phyloP scores from a whole-genome alignment of 2,888 invertebrate species.

The Rhabditophanes sp. region DNA sequence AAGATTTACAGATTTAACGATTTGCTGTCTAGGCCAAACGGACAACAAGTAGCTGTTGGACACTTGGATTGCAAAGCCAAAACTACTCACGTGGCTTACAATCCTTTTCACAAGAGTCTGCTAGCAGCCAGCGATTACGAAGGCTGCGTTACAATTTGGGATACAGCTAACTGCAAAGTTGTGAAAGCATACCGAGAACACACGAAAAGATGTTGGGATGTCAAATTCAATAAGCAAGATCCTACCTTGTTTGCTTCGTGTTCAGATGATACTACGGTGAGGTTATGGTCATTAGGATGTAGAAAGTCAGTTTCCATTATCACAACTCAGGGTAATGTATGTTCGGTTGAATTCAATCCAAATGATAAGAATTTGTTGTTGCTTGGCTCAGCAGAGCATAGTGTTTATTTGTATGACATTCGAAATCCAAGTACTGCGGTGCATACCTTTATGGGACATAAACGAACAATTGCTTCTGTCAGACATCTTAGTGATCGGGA shows the following conservation, averaged over 20 bases:
- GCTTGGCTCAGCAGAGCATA: conserved; percentile 89
- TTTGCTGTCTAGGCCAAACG: too few relatives aligned
- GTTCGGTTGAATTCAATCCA: conserved; percentile 79
- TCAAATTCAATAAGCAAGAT: conserved; percentile 79
- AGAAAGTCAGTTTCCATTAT: conserved; percentile 71
- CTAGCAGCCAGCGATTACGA: conserved; percentile 83
- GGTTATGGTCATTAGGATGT: conserved; percentile 73
- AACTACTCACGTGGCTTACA: too few relatives aligned
- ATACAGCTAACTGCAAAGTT: conserved; percentile 54
- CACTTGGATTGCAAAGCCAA: too few relatives aligned
- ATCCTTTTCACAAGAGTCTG: conserved; percentile 69
- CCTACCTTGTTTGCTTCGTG: conserved; percentile 75
- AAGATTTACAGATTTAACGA: conserved; percentile 69
- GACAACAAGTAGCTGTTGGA: too few relatives aligned
- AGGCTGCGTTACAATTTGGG: conserved; percentile 81
- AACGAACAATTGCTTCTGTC: conserved; percentile 82
- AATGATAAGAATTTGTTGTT: conserved; percentile 69
- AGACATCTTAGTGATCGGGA: conserved; percentile 70
- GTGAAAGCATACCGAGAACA: conserved; percentile 59
- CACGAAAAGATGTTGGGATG: conserved; percentile 85
- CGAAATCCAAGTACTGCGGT: conserved; percentile 66
- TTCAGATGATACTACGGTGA: conserved; percentile 77
- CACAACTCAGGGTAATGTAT: conserved; percentile 83
- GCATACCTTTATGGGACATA: conserved; percentile 68
- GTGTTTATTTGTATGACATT: conserved; percentile 84